These are phyloP conservation scores for Haliclona indistincta DNA, from an alignment of 37 sponge, comb jelly and placozoan species.

Conservation along the genomic window DNA sequence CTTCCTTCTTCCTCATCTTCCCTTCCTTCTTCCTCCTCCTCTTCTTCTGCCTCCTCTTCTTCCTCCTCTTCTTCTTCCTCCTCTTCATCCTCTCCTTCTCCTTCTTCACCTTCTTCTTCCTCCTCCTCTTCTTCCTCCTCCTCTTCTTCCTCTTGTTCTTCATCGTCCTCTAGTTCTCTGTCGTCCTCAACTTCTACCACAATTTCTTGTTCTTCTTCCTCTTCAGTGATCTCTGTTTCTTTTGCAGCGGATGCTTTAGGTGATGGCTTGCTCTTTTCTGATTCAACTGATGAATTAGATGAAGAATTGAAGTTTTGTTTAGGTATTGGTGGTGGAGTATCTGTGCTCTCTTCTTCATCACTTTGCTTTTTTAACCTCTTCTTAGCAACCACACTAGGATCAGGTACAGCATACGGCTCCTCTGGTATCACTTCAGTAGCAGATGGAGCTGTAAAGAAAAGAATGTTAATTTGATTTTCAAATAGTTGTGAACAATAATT, in stretches of 20 bases:
- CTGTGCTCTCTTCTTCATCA: neutral
- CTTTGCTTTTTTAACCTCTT: no score
- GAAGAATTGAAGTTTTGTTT: neutral
- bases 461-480: no score
- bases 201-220: neutral
- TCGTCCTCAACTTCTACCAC: neutral
- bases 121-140: neutral
- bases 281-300: neutral
- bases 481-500: no score
- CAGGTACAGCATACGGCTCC: no score
- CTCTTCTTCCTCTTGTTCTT: neutral
- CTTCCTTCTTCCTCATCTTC: neutral
- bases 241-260: neutral
- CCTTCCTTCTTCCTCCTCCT: neutral
- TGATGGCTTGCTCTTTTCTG: neutral
- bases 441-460: no score
- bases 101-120: neutral
- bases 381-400: no score
- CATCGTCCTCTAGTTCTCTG: neutral
- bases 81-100: neutral
- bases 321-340: constrained; percentile 3
- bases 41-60: neutral
- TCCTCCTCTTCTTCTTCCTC: neutral
- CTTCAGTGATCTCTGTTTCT: no score
- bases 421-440: no score